Base-by-base conservation (phyloP, 2,113 vertebrate species). In the Gila orcuttii region DNA sequence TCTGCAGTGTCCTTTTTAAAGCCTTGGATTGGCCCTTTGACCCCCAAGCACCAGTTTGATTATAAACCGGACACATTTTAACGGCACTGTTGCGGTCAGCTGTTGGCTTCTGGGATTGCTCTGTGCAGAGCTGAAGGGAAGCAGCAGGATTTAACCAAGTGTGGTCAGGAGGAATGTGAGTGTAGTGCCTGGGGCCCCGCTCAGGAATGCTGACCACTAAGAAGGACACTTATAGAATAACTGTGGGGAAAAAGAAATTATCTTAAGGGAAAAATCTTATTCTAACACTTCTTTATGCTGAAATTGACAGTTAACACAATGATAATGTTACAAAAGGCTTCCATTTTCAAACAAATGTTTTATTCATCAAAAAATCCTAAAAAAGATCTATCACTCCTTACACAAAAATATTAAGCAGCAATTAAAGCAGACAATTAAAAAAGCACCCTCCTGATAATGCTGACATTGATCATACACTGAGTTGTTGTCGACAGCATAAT, bases 31-130 rank as follows among this genome's bases (percentile, higher is more conserved):
- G 17, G 42, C 45, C 62, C 28, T 68, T 68, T 82, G 79, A 82
- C 45, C 83, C 17, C 42, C 52, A n/a, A 74, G 68, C 10, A 33
- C 10, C n/a, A 33, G n/a, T 42, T 31, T 66, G 62, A 57, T 84
- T 47, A 62, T 47, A 57, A 42, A 11, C 39, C 11, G 17, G 57
- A 42, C 57, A 62, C 83, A 84, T 76, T 60, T 50, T 60, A 75
- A 76, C 76, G 59, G 33, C 55, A 68, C 83, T 25, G 57, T 84
- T 76, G 36, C 11, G 71, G 82, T 84, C 59, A 64, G 83, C 74
- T 77, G 71, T 66, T 33, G 19, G 31, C 74, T 66, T 66, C 47
- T 50, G 60, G 55, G 28, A 52, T 17, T 77, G 42, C 60, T 75
- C 36, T 47, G 6, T 47, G 33, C 52, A 85, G 28, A 36, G 19